Conservation (phyloP, 2,888 invertebrate species). For the Ochropacha duplaris region DNA sequence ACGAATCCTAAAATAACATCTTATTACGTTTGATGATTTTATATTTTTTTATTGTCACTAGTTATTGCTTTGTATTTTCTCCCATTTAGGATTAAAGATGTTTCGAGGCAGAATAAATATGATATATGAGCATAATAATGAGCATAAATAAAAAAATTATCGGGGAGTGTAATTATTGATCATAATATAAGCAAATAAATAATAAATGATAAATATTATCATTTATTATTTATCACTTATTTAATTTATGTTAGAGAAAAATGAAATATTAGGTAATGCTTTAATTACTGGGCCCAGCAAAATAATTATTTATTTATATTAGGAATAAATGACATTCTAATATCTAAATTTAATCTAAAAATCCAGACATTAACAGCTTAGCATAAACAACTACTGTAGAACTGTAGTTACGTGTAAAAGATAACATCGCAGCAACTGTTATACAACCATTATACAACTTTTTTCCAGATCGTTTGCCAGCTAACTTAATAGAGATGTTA, state of each 20-base stretch:
- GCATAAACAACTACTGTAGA: background rate
- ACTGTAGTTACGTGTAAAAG: conserved; percentile 1
- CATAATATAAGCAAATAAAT: too few species aligned
- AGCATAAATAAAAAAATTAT: too few species aligned
- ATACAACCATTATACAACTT: background rate
- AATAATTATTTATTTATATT: background rate
- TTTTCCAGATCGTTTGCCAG: background rate
- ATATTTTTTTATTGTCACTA: background rate
- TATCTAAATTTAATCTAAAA: background rate
- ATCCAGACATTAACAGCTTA: background rate
- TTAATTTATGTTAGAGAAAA: too few species aligned
- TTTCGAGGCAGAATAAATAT: too few species aligned
- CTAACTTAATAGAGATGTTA: conserved; percentile 30
- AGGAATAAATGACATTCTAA: background rate
- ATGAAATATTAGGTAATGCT: too few species aligned
- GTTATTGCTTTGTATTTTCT: background rate
- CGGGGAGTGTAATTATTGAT: too few species aligned
- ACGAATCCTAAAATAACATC: background rate
- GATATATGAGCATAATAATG: too few species aligned
- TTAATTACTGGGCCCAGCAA: too few species aligned
- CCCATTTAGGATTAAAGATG: background rate
- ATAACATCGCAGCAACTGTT: conserved; percentile 4
- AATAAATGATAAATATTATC: too few species aligned
- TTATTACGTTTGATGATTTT: background rate
- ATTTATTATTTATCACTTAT: too few species aligned